phyloP scores from a whole-genome alignment of 23 tunicate species.

The Pegea sp. region DNA sequence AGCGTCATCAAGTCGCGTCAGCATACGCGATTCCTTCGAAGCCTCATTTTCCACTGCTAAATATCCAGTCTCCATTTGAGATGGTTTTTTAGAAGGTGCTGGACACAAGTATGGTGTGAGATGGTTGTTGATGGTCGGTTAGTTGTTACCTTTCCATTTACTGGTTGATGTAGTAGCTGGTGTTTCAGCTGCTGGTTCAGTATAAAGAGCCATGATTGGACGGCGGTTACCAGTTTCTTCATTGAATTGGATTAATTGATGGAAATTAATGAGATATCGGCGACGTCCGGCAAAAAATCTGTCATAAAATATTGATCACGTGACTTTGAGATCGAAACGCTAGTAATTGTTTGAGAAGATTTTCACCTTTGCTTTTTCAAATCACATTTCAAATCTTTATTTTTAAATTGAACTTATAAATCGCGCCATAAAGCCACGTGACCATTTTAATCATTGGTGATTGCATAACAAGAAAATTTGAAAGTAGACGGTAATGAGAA shows the following conservation, averaged over 20 bases:
- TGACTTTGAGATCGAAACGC: not conserved
- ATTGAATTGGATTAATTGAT: constrained; percentile 69
- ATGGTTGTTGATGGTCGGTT: constrained; percentile 1
- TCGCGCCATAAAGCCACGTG: no score
- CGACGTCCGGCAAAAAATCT: constrained; percentile 87
- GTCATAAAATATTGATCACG: not conserved
- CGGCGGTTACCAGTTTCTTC: constrained; percentile 87
- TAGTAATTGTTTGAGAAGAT: not conserved
- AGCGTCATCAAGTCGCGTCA: no score
- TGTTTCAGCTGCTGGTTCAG: not conserved
- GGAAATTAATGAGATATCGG: constrained; percentile 62
- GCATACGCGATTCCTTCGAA: no score
- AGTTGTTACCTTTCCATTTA: no score
- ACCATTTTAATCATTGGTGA: no score
- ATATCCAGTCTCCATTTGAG: not conserved
- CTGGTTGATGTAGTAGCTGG: no score
- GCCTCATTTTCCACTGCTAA: constrained; percentile 10
- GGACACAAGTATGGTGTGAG: not conserved
- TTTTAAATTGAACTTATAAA: no score
- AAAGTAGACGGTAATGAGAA: no score
- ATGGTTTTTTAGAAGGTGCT: not conserved
- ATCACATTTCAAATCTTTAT: no score
- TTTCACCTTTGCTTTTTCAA: not conserved
- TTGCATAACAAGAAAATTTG: no score
- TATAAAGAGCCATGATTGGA: constrained; percentile 71